Evolutionary conservation across 2,113 vertebrate genomes (phyloP), one percentile per base, ranked within the genome.

Genomic region (Cyphomyrus plagiostoma): DNA sequence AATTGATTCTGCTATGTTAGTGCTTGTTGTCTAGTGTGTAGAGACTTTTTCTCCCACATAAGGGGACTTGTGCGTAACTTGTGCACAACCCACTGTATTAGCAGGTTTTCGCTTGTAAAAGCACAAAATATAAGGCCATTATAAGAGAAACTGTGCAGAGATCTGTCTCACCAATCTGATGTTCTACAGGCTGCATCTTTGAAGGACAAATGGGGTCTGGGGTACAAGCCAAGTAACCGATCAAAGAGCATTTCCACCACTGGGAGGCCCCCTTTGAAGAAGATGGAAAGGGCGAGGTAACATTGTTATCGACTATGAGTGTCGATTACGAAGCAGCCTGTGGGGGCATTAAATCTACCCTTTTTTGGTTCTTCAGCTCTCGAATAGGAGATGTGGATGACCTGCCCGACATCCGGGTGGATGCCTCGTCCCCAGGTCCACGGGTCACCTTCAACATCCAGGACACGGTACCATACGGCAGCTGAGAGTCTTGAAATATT

Each of bases 171-270:
- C 10, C 21, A 23, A 84, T 23, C 21, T 42, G 21, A 39, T 46
- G 7, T n/a, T 21, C 45, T 93, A 50, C 92, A 99, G 98, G 98
- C 98, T 82, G 98, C 98, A 42, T 99, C 98, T 39, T 93, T 99
- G 62, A 99, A 99, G 91, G 98, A 99, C 94, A 99, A 99, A 90
- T 99, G 98, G 98, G 98, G 98, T 89, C 97, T 99, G 91, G 97
- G 98, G 90, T 99, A 99, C 93, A 99, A 99, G 92, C 98, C 98
- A 88, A 99, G 98, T 93, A 99, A 95, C 93, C 96, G 98, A 48
- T 99, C 98, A 5, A 99, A 99, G 95, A 99, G 96, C 94, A 99
- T 99, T 93, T 97, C 98, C 0, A 95, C 98, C 46, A 96, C 97
- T 8, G 97, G 97, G 89, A 96, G 98, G 88, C 98, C 98, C 17